These are phyloP conservation scores for Hydrozoanthus gracilis DNA, from an alignment of 92 coral and sea anemone genomes.

Conservation along the genomic window DNA sequence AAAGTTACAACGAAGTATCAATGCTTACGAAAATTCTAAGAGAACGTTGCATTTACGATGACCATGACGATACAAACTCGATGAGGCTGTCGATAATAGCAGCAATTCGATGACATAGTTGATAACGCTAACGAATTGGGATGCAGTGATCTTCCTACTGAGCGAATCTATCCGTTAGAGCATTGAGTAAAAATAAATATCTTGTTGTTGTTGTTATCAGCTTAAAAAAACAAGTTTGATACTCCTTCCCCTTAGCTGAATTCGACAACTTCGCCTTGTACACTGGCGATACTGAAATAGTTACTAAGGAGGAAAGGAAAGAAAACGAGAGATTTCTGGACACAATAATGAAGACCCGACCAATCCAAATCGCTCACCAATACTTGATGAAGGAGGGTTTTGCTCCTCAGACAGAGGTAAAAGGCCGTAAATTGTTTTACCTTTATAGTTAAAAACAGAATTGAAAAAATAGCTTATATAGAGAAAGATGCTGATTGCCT, in stretches of 20 bases:
- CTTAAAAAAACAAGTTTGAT: too few relatives aligned
- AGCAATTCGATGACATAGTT: too few relatives aligned
- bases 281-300: slow-evolving; percentile 38
- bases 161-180: not conserved
- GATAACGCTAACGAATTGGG: too few relatives aligned
- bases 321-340: slow-evolving; percentile 32
- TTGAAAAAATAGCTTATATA: too few relatives aligned
- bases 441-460: too few relatives aligned
- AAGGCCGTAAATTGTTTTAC: not conserved
- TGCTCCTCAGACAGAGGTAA: slow-evolving; percentile 21
- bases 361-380: slow-evolving; percentile 38
- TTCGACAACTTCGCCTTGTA: slow-evolving; percentile 45
- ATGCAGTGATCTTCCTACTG: too few relatives aligned
- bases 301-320: slow-evolving; percentile 4
- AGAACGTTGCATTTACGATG: too few relatives aligned
- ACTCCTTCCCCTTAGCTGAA: not conserved
- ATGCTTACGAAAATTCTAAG: too few relatives aligned
- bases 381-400: slow-evolving; percentile 39
- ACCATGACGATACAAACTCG: too few relatives aligned
- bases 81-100: too few relatives aligned
- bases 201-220: not conserved
- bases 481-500: too few relatives aligned
- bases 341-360: slow-evolving; percentile 18
- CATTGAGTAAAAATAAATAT: not conserved
- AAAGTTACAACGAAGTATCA: too few relatives aligned